Evolutionary conservation across 2,888 invertebrate species (phyloP).

Genomic region (Ferrisia virgata): DNA sequence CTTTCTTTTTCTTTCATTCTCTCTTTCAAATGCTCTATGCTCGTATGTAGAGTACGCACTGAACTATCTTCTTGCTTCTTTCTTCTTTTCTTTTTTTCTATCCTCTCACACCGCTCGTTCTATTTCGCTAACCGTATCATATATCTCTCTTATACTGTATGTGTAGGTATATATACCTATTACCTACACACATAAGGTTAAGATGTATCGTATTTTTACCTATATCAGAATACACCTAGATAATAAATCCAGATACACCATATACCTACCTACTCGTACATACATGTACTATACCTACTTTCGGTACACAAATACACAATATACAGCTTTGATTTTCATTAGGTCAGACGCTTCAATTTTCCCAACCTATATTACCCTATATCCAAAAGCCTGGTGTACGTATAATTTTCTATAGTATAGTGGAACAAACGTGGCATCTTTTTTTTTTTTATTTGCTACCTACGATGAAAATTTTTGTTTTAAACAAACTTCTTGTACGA

Average conservation of each 20-base stretch:
- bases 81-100: background rate
- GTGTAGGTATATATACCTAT: too few relatives aligned
- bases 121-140: background rate
- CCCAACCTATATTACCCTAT: background rate
- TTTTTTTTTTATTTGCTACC: background rate
- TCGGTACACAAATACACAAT: background rate
- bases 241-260: too few relatives aligned
- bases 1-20: background rate
- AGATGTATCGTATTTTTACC: background rate
- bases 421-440: too few relatives aligned
- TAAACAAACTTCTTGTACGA: slow-evolving; percentile 28
- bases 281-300: background rate
- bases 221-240: background rate
- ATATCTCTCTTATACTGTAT: background rate
- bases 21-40: too few relatives aligned
- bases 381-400: background rate
- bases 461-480: background rate
- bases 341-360: background rate
- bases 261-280: too few relatives aligned
- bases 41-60: too few relatives aligned
- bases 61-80: too few relatives aligned
- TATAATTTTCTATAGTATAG: slow-evolving; percentile 36
- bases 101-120: background rate
- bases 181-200: too few relatives aligned
- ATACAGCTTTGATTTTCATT: slow-evolving; percentile 37